These are phyloP conservation scores for Tipula confusa DNA, from an alignment of 2,888 invertebrate genomes.

Conservation along the genomic window DNA sequence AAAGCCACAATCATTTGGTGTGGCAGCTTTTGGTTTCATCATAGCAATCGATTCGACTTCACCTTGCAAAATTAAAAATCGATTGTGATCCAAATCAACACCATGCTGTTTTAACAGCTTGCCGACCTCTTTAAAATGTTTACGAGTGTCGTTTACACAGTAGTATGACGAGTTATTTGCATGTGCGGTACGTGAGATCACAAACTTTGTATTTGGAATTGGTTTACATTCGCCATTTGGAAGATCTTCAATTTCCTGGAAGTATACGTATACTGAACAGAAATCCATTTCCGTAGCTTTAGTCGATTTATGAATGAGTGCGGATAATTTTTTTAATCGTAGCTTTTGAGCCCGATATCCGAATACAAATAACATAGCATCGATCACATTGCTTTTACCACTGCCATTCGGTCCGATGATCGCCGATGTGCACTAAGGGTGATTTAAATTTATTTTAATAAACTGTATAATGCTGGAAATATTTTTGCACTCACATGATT, in stretches of 20 bases:
- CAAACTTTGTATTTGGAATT: constrained; percentile 73
- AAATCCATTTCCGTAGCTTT: constrained; percentile 66
- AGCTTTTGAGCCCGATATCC: constrained; percentile 95
- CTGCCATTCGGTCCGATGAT: constrained; percentile 99
- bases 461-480: not conserved
- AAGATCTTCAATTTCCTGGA: constrained; percentile 74
- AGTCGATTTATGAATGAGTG: constrained; percentile 88
- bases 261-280: constrained; percentile 87
- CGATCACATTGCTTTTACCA: constrained; percentile 98
- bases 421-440: constrained; percentile 81
- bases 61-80: constrained; percentile 95
- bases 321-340: constrained; percentile 90
- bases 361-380: constrained; percentile 98
- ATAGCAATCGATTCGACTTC: constrained; percentile 99
- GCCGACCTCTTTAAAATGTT: constrained; percentile 84
- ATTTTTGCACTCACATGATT: constrained; percentile 76
- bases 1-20: constrained; percentile 90
- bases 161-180: constrained; percentile 77
- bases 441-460: not conserved
- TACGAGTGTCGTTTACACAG: constrained; percentile 65
- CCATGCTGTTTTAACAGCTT: constrained; percentile 71
- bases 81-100: constrained; percentile 93
- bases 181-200: constrained; percentile 80
- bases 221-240: constrained; percentile 65
- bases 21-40: constrained; percentile 93